Evolutionary conservation across 37 sponge, comb jelly and placozoan species (phyloP).

Genomic region (Beroe forskalii): DNA sequence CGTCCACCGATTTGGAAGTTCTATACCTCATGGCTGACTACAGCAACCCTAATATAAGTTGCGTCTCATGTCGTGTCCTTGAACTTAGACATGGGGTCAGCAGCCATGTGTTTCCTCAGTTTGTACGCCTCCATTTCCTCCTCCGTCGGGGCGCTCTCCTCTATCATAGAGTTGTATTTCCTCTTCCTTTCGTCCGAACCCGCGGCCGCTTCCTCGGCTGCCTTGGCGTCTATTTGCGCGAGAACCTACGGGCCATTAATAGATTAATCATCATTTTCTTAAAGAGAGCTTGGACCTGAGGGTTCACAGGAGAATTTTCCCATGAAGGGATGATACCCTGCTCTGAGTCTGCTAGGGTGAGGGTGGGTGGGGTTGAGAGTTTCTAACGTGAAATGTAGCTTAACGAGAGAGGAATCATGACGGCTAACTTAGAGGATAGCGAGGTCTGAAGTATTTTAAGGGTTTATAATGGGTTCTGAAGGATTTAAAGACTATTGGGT

Average conservation of each 20-base stretch:
- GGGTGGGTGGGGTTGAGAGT: not conserved
- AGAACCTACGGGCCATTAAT: conserved; percentile 36
- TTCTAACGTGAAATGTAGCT: too few species aligned
- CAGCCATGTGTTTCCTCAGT: conserved; percentile 71
- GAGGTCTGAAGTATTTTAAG: too few species aligned
- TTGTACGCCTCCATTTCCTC: conserved; percentile 94
- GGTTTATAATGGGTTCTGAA: too few species aligned
- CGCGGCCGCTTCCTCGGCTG: conserved; percentile 65
- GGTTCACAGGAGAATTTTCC: too few species aligned
- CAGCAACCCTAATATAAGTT: too few species aligned
- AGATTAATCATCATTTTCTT: too few species aligned
- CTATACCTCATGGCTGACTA: too few species aligned
- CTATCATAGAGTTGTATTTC: conserved; percentile 88
- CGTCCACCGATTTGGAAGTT: too few species aligned
- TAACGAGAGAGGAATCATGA: too few species aligned
- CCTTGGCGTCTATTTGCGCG: not conserved
- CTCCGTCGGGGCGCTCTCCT: conserved; percentile 75
- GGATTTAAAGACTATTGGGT: too few species aligned
- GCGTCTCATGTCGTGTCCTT: not conserved
- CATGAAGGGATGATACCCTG: not conserved
- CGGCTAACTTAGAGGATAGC: too few species aligned
- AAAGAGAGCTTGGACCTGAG: too few species aligned
- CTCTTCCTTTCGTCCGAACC: conserved; percentile 85
- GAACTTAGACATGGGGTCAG: conserved; percentile 89
- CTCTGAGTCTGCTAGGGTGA: not conserved